phyloP scores from a whole-genome alignment of 37 sponge, comb jelly and placozoan species.

The Geodia barretti region DNA sequence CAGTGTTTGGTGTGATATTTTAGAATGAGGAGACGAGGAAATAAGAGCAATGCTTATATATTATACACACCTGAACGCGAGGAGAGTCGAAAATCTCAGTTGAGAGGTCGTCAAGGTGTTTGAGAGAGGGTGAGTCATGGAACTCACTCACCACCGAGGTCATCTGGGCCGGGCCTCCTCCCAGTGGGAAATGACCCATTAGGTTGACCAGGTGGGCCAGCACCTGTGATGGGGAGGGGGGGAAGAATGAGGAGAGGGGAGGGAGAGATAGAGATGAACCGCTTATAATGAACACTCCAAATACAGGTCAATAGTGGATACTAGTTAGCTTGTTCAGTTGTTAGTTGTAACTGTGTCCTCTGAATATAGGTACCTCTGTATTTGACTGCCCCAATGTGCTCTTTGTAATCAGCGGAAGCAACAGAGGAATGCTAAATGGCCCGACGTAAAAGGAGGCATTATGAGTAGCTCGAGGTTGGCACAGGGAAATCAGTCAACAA shows the following conservation, averaged over 20 bases:
- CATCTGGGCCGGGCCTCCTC: constrained; percentile 81
- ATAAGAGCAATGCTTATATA: not conserved
- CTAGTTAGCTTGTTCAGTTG: too few species aligned
- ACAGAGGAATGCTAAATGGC: too few species aligned
- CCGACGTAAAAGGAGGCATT: too few species aligned
- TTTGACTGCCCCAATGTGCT: too few species aligned
- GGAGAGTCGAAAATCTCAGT: constrained; percentile 71
- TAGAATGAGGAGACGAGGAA: not conserved
- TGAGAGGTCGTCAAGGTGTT: constrained; percentile 57
- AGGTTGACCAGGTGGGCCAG: constrained; percentile 69
- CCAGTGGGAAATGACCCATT: constrained; percentile 86
- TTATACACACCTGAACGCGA: constrained; percentile 63
- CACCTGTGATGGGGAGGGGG: constrained; percentile 44
- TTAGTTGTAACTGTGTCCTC: too few species aligned
- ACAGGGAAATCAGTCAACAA: too few species aligned
- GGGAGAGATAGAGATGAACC: constrained; percentile 6
- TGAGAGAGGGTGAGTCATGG: constrained; percentile 56
- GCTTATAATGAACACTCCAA: too few species aligned
- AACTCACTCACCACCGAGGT: constrained; percentile 59
- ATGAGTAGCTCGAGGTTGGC: too few species aligned
- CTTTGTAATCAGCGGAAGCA: too few species aligned
- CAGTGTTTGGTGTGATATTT: not conserved
- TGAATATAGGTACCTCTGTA: too few species aligned
- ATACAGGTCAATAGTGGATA: too few species aligned
- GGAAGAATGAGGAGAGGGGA: not conserved